Evolutionary conservation across 2,797 vertebrate species (phyloP).

Genomic region (Ctenopoma multispine): DNA sequence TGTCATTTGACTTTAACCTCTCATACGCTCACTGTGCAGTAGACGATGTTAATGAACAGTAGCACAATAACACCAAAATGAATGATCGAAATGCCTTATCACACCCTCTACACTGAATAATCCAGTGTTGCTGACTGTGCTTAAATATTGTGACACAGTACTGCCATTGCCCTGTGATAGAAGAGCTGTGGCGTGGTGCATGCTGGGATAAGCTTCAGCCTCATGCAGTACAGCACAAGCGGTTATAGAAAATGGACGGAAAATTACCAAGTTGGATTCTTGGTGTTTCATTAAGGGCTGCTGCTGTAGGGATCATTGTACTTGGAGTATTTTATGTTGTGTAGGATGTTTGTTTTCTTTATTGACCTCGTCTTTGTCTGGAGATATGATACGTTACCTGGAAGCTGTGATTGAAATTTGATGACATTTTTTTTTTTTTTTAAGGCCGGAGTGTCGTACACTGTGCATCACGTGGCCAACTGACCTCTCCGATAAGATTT

Average conservation of each 20-base stretch:
- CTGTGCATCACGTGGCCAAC: conserved; percentile 51
- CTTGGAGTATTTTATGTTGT: conserved; percentile 33
- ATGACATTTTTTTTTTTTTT: conserved; percentile 10
- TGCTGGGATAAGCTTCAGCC: conserved; percentile 48
- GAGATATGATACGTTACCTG: conserved; percentile 25
- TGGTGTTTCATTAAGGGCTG: conserved; percentile 60
- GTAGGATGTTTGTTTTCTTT: conserved; percentile 12
- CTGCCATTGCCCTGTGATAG: conserved; percentile 40
- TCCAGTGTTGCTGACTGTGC: conserved; percentile 46
- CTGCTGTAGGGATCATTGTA: conserved; percentile 52
- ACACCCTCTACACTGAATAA: conserved; percentile 42
- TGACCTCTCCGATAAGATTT: conserved; percentile 42
- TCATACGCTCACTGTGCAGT: conserved; percentile 11
- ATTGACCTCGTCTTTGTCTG: conserved; percentile 18
- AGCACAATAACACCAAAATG: conserved; percentile 55
- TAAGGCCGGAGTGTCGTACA: conserved; percentile 32
- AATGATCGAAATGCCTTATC: conserved; percentile 68
- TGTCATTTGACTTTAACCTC: conserved; percentile 8
- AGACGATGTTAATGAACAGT: conserved; percentile 8
- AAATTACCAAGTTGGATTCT: conserved; percentile 34
- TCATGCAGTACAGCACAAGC: conserved; percentile 16
- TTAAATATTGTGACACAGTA: conserved; percentile 28
- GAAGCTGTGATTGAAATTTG: conserved; percentile 50
- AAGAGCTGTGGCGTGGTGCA: conserved; percentile 33
- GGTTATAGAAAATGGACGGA: not conserved